Evolutionary conservation across 2,113 vertebrate species (phyloP).

Genomic region (Thymallus thymallus): DNA sequence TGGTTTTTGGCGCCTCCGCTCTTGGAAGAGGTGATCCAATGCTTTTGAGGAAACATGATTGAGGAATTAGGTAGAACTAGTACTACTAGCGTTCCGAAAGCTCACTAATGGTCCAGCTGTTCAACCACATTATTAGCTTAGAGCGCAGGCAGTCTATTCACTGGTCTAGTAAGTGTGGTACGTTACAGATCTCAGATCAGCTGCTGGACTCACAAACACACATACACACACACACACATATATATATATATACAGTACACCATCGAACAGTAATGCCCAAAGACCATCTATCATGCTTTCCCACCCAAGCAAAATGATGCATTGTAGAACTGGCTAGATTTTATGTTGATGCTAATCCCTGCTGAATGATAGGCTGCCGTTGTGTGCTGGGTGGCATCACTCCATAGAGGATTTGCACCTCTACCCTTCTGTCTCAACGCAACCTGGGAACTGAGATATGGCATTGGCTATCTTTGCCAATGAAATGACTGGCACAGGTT

Average conservation of each 20-base stretch:
- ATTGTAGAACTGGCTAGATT: not conserved
- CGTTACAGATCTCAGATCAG: conserved; percentile 2
- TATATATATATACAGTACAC: not conserved
- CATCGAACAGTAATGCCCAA: not conserved
- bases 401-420: conserved; percentile 3
- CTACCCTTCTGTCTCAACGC: not conserved
- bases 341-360: not conserved
- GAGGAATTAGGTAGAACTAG: too few species aligned
- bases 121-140: not conserved
- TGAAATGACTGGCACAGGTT: not conserved
- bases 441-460: not conserved
- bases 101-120: not conserved
- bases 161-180: conserved; percentile 6
- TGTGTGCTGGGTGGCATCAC: not conserved
- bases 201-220: not conserved
- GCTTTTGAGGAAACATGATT: too few species aligned
- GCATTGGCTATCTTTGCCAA: not conserved
- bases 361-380: not conserved
- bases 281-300: not conserved
- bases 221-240: too few species aligned
- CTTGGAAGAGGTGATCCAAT: too few species aligned
- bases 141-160: not conserved
- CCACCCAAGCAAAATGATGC: not conserved
- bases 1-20: too few species aligned
- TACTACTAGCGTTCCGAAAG: not conserved